Conservation (phyloP, 2,797 vertebrate species). For the Liasis olivaceus region DNA sequence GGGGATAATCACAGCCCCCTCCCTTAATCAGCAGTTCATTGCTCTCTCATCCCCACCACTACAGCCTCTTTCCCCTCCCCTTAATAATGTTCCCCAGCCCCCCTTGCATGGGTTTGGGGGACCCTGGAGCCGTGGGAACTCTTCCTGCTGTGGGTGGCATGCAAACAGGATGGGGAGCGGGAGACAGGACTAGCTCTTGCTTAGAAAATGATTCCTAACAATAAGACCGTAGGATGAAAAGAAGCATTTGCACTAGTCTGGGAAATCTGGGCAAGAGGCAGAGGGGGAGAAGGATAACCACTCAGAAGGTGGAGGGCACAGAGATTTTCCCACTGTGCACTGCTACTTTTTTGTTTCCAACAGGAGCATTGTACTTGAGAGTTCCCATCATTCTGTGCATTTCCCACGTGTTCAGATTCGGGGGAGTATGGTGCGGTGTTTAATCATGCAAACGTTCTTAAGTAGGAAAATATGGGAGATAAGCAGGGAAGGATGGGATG, state of each 20-base stretch:
- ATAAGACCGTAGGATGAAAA: slow-evolving; percentile 30
- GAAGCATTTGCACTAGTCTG: slow-evolving; percentile 29
- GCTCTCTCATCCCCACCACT: slow-evolving; percentile 4
- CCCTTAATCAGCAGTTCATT: not conserved
- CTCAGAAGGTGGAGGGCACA: not conserved
- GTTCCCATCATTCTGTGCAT: not conserved
- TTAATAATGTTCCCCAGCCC: not conserved
- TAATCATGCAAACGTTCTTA: not conserved
- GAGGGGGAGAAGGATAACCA: slow-evolving; percentile 3
- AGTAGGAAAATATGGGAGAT: not conserved
- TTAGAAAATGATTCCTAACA: slow-evolving; percentile 15
- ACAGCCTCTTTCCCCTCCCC: not conserved
- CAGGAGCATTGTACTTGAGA: not conserved
- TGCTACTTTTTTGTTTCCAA: not conserved
- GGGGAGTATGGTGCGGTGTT: not conserved
- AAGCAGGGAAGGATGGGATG: not conserved
- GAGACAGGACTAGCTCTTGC: slow-evolving; percentile 1
- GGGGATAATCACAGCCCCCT: slow-evolving; percentile 14
- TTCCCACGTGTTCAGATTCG: not conserved
- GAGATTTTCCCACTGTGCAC: slow-evolving; percentile 7
- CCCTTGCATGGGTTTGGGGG: not conserved
- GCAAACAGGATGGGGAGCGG: not conserved
- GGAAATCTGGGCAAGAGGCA: slow-evolving; percentile 17
- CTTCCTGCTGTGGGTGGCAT: slow-evolving; percentile 33
- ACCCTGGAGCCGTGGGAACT: slow-evolving; percentile 34